These are phyloP conservation scores for Heliocidaris tuberculata DNA, from an alignment of 35 echinoderm and acorn worm genomes.

Conservation along the genomic window DNA sequence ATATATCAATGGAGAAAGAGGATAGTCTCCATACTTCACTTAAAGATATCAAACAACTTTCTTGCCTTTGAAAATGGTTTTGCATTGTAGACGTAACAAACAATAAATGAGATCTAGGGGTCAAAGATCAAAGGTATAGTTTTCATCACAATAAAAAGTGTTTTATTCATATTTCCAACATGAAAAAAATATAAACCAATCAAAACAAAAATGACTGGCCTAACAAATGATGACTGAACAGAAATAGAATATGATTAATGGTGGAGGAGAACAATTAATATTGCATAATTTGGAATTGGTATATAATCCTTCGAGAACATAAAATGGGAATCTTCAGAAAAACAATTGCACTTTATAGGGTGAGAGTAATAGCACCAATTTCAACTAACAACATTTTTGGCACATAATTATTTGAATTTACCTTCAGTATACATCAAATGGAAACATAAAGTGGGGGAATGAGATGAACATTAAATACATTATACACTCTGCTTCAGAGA, in stretches of 20 bases:
- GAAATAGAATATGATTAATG: not conserved
- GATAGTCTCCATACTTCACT: not conserved
- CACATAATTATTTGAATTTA: not conserved
- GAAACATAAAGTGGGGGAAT: not conserved
- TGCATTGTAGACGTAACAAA: not conserved
- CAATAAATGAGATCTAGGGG: not conserved
- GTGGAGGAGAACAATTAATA: not conserved
- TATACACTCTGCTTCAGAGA: not conserved
- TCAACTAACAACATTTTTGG: not conserved
- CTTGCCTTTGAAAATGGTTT: not conserved
- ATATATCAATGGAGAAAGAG: not conserved
- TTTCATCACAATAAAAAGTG: not conserved
- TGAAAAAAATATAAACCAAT: not conserved
- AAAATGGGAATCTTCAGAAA: not conserved
- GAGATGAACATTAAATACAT: no score
- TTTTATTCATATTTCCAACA: not conserved
- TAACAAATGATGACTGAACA: not conserved
- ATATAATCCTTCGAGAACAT: not conserved
- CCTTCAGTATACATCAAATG: not conserved
- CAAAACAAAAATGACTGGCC: not conserved
- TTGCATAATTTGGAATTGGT: slow-evolving; percentile 3
- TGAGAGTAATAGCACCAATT: not conserved
- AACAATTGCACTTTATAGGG: not conserved
- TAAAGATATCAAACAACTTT: not conserved
- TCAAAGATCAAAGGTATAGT: not conserved